phyloP scores from a whole-genome alignment of 2,888 invertebrate species.

The Apodemia zela region DNA sequence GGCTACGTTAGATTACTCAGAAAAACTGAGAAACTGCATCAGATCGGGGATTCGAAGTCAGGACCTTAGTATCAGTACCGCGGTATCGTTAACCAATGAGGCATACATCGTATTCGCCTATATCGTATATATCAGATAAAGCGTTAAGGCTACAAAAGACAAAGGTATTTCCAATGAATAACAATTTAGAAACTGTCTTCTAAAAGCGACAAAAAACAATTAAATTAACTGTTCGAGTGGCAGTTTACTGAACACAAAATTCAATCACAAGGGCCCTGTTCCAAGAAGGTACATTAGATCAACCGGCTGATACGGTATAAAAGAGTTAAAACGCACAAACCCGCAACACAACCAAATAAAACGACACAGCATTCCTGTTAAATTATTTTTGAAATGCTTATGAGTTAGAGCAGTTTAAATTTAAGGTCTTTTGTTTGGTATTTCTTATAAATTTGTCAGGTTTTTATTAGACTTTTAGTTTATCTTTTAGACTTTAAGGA shows the following conservation, averaged over 20 bases:
- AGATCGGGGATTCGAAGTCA: not conserved
- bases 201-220: slow-evolving; percentile 17
- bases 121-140: not conserved
- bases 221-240: slow-evolving; percentile 25
- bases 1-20: too few relatives aligned
- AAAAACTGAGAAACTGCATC: not conserved
- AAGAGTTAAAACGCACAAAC: slow-evolving; percentile 28
- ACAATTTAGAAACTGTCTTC: slow-evolving; percentile 2
- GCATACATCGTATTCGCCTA: not conserved
- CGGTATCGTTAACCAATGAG: too few relatives aligned
- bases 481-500: not conserved
- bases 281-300: slow-evolving; percentile 41
- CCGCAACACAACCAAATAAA: slow-evolving; percentile 29
- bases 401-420: slow-evolving; percentile 18
- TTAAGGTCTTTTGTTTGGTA: slow-evolving; percentile 10
- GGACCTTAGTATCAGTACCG: not conserved
- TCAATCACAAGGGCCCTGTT: slow-evolving; percentile 34
- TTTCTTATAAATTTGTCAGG: slow-evolving; percentile 7
- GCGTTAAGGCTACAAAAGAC: not conserved
- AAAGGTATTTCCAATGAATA: not conserved
- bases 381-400: slow-evolving; percentile 16
- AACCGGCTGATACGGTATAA: slow-evolving; percentile 37
- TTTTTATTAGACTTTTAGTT: slow-evolving; percentile 7
- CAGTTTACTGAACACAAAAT: slow-evolving; percentile 31
- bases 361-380: slow-evolving; percentile 24